Evolutionary conservation across 2,888 invertebrate species (phyloP).

Genomic region (Ornithoptera priamus): DNA sequence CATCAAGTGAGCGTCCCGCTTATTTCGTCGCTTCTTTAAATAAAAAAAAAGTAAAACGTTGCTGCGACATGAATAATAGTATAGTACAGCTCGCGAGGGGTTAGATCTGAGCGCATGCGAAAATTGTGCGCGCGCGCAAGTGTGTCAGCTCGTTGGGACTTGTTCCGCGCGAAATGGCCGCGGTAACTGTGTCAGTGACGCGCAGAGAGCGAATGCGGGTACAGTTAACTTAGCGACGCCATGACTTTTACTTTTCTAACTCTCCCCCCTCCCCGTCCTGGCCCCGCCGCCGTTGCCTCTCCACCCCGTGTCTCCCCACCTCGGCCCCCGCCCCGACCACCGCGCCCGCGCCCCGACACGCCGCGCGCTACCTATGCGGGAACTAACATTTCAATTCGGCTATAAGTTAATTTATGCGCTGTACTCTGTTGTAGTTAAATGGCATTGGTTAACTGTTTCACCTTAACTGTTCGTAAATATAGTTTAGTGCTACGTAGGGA

Average conservation of each 20-base stretch:
- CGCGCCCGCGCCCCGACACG: not conserved
- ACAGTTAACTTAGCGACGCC: slow-evolving; percentile 57
- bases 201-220: slow-evolving; percentile 68
- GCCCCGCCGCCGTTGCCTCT: slow-evolving; percentile 9
- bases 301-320: slow-evolving; percentile 23
- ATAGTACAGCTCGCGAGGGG: slow-evolving; percentile 21
- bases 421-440: slow-evolving; percentile 17
- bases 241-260: slow-evolving; percentile 71
- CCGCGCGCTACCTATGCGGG: slow-evolving; percentile 4
- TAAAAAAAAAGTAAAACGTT: no score
- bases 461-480: not conserved
- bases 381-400: slow-evolving; percentile 18
- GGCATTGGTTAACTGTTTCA: not conserved
- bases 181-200: slow-evolving; percentile 39
- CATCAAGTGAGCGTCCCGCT: no score
- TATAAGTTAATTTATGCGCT: slow-evolving; percentile 25
- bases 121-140: slow-evolving; percentile 14
- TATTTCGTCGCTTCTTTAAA: no score
- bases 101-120: slow-evolving; percentile 26
- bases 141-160: slow-evolving; percentile 14
- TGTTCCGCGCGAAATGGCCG: slow-evolving; percentile 23
- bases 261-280: slow-evolving; percentile 34
- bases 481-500: no score
- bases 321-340: slow-evolving; percentile 6
- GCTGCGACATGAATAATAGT: not conserved